Percentiles rank a stretch among this genome's conserved stretches.
Conservation (phyloP, 2,888 invertebrate genomes). For the Drosophila barbarae region DNA sequence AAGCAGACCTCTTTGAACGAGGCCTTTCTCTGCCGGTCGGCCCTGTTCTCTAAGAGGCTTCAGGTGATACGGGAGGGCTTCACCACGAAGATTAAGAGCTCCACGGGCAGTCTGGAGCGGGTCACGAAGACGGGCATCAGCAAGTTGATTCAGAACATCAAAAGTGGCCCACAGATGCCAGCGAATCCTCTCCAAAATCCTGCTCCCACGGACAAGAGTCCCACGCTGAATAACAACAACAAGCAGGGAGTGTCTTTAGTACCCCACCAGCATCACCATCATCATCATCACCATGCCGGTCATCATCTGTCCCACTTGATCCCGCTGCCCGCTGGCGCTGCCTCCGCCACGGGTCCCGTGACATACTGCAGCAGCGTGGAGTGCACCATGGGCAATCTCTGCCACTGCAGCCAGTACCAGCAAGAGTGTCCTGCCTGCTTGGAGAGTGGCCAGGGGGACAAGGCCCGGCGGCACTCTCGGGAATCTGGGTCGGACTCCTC, state of each 20-base stretch:
- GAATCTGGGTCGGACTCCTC: conserved; percentile 94
- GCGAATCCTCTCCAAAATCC: conserved; percentile 1
- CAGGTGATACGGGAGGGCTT: conserved; percentile 83
- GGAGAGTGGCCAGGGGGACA: conserved; percentile 76
- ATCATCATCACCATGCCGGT: conserved; percentile 64
- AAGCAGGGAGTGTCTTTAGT: conserved; percentile 23
- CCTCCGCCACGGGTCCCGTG: conserved; percentile 64
- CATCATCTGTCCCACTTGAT: conserved; percentile 50
- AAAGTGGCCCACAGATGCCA: conserved; percentile 77
- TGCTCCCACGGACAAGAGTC: conserved; percentile 14
- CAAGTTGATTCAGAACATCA: conserved; percentile 91
- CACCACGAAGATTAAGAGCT: conserved; percentile 90
- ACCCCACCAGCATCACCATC: conserved; percentile 51
- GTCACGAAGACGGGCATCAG: conserved; percentile 91
- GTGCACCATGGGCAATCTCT: conserved; percentile 71
- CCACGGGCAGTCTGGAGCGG: conserved; percentile 90
- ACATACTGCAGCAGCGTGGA: conserved; percentile 75
- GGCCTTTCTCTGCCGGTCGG: conserved; percentile 85
- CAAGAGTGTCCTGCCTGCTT: conserved; percentile 60
- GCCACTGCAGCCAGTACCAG: conserved; percentile 75
- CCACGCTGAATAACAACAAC: conserved; percentile 23
- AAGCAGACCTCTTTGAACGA: conserved; percentile 94
- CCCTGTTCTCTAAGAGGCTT: conserved; percentile 78
- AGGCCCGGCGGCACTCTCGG: conserved; percentile 87
- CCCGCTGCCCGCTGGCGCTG: conserved; percentile 1